Base-by-base conservation (phyloP, 2,888 invertebrate genomes). In the Altica lythri region DNA sequence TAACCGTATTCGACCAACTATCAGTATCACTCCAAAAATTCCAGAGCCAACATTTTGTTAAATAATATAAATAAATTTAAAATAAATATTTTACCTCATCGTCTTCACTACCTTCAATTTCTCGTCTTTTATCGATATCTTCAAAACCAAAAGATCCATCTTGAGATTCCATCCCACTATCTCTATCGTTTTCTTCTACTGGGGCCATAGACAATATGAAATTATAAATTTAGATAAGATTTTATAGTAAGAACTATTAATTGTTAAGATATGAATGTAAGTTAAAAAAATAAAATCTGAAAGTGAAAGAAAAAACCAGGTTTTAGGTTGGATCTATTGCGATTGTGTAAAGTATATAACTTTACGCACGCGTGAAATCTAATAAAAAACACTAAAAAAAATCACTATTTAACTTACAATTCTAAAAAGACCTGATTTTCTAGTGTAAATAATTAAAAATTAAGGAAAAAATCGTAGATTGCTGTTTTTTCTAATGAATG, bases 101-200 rank as follows among this genome's bases (percentile, higher is more conserved):
- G 9, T 77, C 76, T 12, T 65, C 63, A 10, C 47, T 53, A n/a
- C 56, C 55, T 60, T 75, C 74, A 48, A 73, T 68, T 60, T 72
- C 74, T 63, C 71, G 63, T 69, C 73, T 73, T 63, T 75, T 78
- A 46, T 76, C 75, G 32, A 43, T 45, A 13, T 59, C 59, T 29
- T 72, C 72, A 48, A 67, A 68, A 42, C 72, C 73, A 14, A 64
- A 56, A 4, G 67, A 66, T 35, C 76, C 75, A 62, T 78, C 76
- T 72, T 79, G 77, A 54, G 80, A 80, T 69, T 79, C 80, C 79
- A 80, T 79, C 60, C 79, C 80, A 70, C 80, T 80, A 67, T 80
- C 80, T 66, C 72, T 71, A 64, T 79, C 80, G 66, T 72, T 71
- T 62, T 79, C 78, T 71, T 79, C 79, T 66, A 73, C 75, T 71